Conservation (phyloP, 1,140 invertebrate genomes). For the Pantala flavescens region DNA sequence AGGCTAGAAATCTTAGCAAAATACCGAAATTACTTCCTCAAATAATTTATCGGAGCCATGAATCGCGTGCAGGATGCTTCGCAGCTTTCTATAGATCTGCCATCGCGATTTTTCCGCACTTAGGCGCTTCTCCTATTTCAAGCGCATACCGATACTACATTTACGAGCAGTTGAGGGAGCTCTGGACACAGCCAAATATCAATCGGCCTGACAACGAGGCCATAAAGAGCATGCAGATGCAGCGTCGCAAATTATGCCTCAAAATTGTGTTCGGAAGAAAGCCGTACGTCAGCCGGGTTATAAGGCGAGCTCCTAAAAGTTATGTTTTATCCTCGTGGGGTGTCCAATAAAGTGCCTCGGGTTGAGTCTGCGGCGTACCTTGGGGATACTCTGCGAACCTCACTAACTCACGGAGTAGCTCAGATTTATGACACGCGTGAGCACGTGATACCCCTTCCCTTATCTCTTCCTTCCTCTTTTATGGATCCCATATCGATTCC, state of each 20-base stretch:
- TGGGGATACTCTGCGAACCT: not conserved
- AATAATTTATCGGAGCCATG: too few relatives aligned
- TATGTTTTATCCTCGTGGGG: not conserved
- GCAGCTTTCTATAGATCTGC: too few relatives aligned
- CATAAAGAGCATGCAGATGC: not conserved
- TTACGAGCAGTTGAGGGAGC: not conserved
- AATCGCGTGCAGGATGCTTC: too few relatives aligned
- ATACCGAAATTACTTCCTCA: too few relatives aligned
- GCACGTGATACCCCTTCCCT: not conserved
- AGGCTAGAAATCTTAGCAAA: too few relatives aligned
- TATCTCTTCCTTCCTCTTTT: not conserved
- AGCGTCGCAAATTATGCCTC: not conserved
- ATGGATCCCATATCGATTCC: too few relatives aligned
- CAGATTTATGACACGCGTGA: not conserved
- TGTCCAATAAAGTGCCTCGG: constrained; percentile 3
- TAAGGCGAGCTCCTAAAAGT: not conserved
- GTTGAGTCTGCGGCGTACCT: not conserved
- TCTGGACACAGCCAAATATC: not conserved
- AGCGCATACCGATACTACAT: not conserved
- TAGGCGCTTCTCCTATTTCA: too few relatives aligned
- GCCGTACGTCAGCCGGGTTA: not conserved
- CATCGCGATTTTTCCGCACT: too few relatives aligned
- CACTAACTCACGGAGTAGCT: not conserved
- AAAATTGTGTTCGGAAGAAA: not conserved
- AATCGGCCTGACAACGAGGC: not conserved